Base-by-base conservation (phyloP, 2,888 invertebrate genomes). In the Neelides folsomi region DNA sequence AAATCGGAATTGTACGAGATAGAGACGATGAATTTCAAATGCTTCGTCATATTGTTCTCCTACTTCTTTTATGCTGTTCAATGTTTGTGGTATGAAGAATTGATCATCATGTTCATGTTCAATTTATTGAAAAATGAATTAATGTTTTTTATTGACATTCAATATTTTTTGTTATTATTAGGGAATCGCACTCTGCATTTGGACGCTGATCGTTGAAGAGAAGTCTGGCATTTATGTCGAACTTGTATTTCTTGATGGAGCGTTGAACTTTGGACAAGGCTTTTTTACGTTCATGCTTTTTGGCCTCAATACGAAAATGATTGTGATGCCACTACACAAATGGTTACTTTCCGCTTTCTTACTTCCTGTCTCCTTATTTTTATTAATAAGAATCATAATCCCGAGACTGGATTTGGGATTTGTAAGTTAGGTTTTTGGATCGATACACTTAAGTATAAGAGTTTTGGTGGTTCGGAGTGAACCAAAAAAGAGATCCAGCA, bases 181-280 rank as follows among this genome's bases (percentile, higher is more conserved):
- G 88, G 86, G 88, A 18, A 73, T 93, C 59, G 82, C 89, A 0
- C 77, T 84, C 56, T 83, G 84, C 1, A 77, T 83, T 19, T 88
- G 88, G 82, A 82, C 83, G 1, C 72, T 88, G 65, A 78, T 89
- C 65, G 80, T 82, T 75, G 84, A 84, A 66, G 80, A 86, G 66
- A 80, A 86, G 69, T 83, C 85, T 19, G 94, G 93, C 0, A 83
- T 94, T 55, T 93, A 88, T 69, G 78, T 93, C 0, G 93, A 93
- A 70, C 74, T 95, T n/a, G 82, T 89, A 62, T 94, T 93, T 69
- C 72, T 94, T 19, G 92, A 94, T 69, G 83, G 85, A 16, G 83
- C 87, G 18, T 75, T 93, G 3, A 87, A 84, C 69, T 87, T 86
- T 68, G 94, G 94, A 0, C 93, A 93, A 72, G 83, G 87, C 48